Percentiles rank a stretch among this genome's conserved stretches.
phyloP scores from a whole-genome alignment of 2,888 invertebrate genomes.

The Acanthosepion esculentum region DNA sequence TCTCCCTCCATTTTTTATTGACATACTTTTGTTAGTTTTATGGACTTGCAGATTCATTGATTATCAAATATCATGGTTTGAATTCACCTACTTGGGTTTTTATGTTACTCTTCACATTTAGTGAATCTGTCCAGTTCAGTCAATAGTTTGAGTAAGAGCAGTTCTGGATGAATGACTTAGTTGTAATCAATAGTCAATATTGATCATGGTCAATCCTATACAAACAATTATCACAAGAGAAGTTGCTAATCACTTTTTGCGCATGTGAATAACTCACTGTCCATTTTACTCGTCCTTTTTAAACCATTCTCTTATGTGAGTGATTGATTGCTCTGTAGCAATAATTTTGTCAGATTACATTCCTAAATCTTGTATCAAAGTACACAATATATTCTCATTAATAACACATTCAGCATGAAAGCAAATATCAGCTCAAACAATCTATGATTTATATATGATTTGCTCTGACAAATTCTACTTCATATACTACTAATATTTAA shows the following conservation, averaged over 20 bases:
- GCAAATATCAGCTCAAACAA: no score
- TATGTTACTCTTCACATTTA: neutral
- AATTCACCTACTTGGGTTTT: neutral
- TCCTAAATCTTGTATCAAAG: neutral
- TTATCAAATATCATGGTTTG: neutral
- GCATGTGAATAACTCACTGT: neutral
- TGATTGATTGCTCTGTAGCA: neutral
- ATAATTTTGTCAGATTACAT: neutral
- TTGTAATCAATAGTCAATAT: neutral
- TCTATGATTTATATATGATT: no score
- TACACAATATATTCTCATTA: neutral
- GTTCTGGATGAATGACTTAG: neutral
- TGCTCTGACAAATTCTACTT: no score
- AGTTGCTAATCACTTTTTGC: neutral
- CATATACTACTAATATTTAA: no score
- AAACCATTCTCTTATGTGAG: neutral
- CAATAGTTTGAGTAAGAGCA: neutral
- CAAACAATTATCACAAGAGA: conserved; percentile 1
- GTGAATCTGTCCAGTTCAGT: neutral
- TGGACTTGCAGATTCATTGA: no score
- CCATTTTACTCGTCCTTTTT: no score
- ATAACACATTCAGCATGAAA: no score
- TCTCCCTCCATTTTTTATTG: no score
- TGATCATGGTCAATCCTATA: neutral
- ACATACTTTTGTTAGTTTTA: no score